A percentile compares a stretch with the other conserved stretches of the same genome.
These are phyloP conservation scores for Oryzias javanicus DNA, from an alignment of 2,113 vertebrate genomes.

Conservation along the genomic window DNA sequence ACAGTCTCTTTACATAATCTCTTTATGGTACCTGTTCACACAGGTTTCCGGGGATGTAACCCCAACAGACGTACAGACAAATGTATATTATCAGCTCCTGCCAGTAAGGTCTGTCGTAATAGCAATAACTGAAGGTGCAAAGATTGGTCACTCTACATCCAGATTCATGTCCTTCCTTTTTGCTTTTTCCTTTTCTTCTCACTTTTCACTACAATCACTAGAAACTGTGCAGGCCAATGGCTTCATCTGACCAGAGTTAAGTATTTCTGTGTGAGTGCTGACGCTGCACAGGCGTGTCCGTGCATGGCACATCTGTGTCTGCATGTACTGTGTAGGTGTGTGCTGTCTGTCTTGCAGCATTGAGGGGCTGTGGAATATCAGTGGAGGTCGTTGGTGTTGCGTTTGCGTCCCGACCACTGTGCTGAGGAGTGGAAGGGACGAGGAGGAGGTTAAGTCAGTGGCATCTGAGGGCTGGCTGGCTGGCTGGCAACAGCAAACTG, in stretches of 20 bases:
- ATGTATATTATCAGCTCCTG: slow-evolving; percentile 45
- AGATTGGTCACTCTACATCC: slow-evolving; percentile 66
- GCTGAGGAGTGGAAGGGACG: slow-evolving; percentile 67
- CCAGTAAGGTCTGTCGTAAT: slow-evolving; percentile 54
- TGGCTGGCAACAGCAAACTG: slow-evolving; percentile 71
- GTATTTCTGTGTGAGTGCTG: slow-evolving; percentile 40
- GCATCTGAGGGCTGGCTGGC: slow-evolving; percentile 68
- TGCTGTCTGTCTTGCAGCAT: slow-evolving; percentile 75
- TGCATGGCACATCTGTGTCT: slow-evolving; percentile 32
- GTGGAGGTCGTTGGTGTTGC: slow-evolving; percentile 72
- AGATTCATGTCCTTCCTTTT: slow-evolving; percentile 21
- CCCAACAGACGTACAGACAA: slow-evolving; percentile 60
- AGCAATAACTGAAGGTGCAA: slow-evolving; percentile 70
- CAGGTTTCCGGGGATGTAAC: slow-evolving; percentile 32
- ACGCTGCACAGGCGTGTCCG: slow-evolving; percentile 45
- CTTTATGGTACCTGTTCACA: slow-evolving; percentile 53
- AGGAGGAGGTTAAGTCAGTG: slow-evolving; percentile 64
- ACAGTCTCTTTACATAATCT: slow-evolving; percentile 65
- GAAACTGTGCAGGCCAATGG: slow-evolving; percentile 71
- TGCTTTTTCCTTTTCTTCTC: too few relatives aligned
- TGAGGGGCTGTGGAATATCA: slow-evolving; percentile 68
- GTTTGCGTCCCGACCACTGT: slow-evolving; percentile 65
- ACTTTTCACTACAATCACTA: slow-evolving; percentile 67
- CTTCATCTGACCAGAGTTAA: slow-evolving; percentile 62
- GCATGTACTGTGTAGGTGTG: slow-evolving; percentile 23